These are phyloP conservation scores for Odontomyia ornata DNA, from an alignment of 2,888 invertebrate species.

Conservation along the genomic window DNA sequence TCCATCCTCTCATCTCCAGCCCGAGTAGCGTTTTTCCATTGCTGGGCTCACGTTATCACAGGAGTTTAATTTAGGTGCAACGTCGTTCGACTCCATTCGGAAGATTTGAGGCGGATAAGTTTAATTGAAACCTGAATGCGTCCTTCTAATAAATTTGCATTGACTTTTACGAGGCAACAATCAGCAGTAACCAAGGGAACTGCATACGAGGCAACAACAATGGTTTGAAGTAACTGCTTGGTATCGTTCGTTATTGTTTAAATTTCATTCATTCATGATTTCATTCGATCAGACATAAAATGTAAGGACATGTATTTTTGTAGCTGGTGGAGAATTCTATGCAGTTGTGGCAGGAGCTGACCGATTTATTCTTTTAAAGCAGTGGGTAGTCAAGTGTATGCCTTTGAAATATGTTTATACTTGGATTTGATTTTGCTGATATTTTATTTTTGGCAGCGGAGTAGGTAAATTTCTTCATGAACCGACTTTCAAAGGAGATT, in stretches of 20 bases:
- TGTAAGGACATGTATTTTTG: slow-evolving; percentile 8
- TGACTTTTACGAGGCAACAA: slow-evolving; percentile 27
- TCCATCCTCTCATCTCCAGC: not conserved
- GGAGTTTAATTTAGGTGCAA: slow-evolving; percentile 17
- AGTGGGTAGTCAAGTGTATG: not conserved
- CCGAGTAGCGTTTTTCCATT: not conserved
- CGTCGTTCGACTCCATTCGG: slow-evolving; percentile 33
- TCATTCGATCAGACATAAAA: slow-evolving; percentile 19
- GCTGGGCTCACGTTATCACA: not conserved
- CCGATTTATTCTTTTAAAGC: slow-evolving; percentile 1
- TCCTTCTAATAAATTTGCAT: slow-evolving; percentile 34
- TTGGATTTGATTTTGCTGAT: too few relatives aligned
- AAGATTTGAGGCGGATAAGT: slow-evolving; percentile 37
- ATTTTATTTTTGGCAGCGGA: too few relatives aligned
- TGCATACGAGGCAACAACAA: not conserved
- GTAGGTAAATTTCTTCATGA: too few relatives aligned
- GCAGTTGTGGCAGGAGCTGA: not conserved
- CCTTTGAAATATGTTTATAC: too few relatives aligned
- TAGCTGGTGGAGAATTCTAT: not conserved
- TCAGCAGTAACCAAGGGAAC: not conserved
- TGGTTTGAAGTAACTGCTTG: not conserved
- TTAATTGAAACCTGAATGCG: slow-evolving; percentile 39
- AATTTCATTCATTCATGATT: slow-evolving; percentile 28
- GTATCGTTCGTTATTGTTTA: slow-evolving; percentile 21
- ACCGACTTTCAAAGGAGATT: too few relatives aligned